A percentile compares a stretch with the other conserved stretches of the same genome.
Evolutionary conservation across 1,140 invertebrate species (phyloP).

Genomic region (Colletes latitarsis): DNA sequence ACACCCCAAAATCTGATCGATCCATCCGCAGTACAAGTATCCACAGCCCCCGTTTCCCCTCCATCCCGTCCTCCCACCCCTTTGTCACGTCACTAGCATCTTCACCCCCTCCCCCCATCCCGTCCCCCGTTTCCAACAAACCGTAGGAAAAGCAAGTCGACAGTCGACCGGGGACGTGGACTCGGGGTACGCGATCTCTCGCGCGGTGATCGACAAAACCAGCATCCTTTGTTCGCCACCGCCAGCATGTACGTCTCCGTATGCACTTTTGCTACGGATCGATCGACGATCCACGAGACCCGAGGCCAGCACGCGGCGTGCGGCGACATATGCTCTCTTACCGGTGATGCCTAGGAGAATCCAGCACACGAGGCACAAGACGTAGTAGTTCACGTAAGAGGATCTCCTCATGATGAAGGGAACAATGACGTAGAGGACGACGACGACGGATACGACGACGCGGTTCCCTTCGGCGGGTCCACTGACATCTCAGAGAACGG

Average conservation of each 20-base stretch:
- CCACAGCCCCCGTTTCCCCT: constrained; percentile 51
- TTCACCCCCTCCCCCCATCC: neutral
- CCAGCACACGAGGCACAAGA: constrained; percentile 80
- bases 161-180: constrained; percentile 24
- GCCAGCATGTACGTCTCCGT: neutral
- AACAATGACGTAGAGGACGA: constrained; percentile 51
- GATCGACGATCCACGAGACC: neutral
- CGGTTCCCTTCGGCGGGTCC: constrained; percentile 51
- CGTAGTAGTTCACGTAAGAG: constrained; percentile 80
- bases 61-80: neutral
- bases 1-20: constrained; percentile 69
- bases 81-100: constrained; percentile 11
- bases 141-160: neutral
- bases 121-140: neutral
- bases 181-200: constrained; percentile 20
- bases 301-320: neutral
- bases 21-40: constrained; percentile 58
- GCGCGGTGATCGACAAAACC: too few species aligned
- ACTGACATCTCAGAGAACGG: constrained; percentile 72
- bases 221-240: neutral
- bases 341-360: constrained; percentile 79
- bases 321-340: constrained; percentile 65
- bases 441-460: constrained; percentile 55
- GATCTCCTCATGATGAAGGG: constrained; percentile 79
- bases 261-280: neutral